phyloP scores from a whole-genome alignment of 2,888 invertebrate genomes.

The Lissonota sp. region DNA sequence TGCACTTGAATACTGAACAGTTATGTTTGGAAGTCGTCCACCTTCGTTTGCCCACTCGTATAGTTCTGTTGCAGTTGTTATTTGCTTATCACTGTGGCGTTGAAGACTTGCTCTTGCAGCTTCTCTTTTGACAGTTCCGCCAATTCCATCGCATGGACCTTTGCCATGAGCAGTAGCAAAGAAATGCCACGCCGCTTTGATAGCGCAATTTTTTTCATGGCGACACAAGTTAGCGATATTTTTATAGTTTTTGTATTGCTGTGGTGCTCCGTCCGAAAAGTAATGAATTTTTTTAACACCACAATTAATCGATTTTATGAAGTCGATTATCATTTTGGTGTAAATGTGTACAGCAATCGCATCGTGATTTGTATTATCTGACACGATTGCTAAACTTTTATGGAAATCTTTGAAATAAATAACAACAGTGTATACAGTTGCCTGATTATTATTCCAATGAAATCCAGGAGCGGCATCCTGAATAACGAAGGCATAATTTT shows the following conservation, averaged over 20 bases:
- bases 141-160: constrained; percentile 3
- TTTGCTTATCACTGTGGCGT: neutral
- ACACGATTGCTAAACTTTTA: constrained; percentile 38
- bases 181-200: neutral
- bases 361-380: neutral
- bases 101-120: neutral
- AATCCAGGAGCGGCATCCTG: constrained; percentile 64
- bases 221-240: neutral
- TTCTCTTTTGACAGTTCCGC: neutral
- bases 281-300: neutral
- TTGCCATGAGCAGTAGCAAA: constrained; percentile 11
- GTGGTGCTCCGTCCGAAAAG: constrained; percentile 14
- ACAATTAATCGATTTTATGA: neutral
- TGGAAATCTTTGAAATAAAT: constrained; percentile 59
- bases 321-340: neutral
- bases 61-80: neutral
- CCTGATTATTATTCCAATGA: constrained; percentile 67
- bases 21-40: neutral
- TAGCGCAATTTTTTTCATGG: constrained; percentile 7
- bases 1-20: neutral
- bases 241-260: neutral
- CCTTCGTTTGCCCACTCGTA: neutral
- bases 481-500: constrained; percentile 69
- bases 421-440: constrained; percentile 55
- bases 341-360: neutral